Base-by-base conservation (phyloP, 1,140 invertebrate species). In the Drosophila sproati region DNA sequence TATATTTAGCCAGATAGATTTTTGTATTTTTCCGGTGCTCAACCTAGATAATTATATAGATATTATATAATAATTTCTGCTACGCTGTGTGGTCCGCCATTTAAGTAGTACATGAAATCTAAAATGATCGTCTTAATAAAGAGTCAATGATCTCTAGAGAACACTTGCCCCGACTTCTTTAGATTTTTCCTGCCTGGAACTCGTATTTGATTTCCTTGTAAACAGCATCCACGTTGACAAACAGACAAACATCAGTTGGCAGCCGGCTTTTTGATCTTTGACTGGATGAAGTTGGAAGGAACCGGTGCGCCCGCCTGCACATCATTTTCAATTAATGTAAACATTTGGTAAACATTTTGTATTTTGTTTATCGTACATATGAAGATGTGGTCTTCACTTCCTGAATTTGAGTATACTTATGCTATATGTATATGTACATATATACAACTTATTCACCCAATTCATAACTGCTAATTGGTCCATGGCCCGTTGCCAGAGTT, bases 171-270 rank as follows among this genome's bases (percentile, higher is more conserved):
- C 20, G 10, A 29, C 41, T 12, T 10, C 32, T 48, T 43, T 35
- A 29, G 41, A 20, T 20, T 20, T 20, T 62, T 37, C 54, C 12
- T 54, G 29, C 43, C 31, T 72, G 80, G 70, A n/a, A 39, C 10
- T 63, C 6, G 39, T 82, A 73, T 87, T 79, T 87, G 83, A 75
- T 80, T 87, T 88, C 69, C 77, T 66, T 73, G 80, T 88, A 87
- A 88, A 86, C 82, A 86, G 68, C 35, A 62, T 50, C 55, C 35
- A 63, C 62, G 83, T 87, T 87, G 83, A 87, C 83, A 87, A 82
- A 82, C 74, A 74, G 66, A 63, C 55, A 47, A 63, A 72, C 52
- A 64, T 4, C 39, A 43, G 55, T 59, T 60, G 64, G 61, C 51
- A 73, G 80, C 41, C 32, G 50, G 77, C 69, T 67, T 85, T 80